Conservation (phyloP, 2,113 vertebrate species). For the Emydocephalus ijimae region DNA sequence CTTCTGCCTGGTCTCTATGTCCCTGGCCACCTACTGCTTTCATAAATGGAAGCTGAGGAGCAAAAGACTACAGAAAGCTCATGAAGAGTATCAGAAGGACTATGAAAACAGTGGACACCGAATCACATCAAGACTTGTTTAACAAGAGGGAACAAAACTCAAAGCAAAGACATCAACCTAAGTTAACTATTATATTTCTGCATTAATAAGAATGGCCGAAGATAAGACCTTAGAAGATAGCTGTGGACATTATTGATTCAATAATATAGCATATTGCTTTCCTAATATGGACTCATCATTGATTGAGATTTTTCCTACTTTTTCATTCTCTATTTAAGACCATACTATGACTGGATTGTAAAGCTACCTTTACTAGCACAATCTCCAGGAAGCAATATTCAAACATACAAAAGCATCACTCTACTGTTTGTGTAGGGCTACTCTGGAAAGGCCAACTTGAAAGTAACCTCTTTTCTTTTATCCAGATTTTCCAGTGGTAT, state of each 20-base stretch:
- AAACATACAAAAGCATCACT: not conserved
- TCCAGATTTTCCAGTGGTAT: accelerated
- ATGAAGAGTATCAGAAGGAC: constrained; percentile 73
- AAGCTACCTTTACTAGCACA: constrained; percentile 9
- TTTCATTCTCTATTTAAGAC: constrained; percentile 51
- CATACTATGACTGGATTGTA: constrained; percentile 28
- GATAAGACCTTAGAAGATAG: not conserved
- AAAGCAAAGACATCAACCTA: not conserved
- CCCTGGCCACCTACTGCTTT: constrained; percentile 71
- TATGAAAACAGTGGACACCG: constrained; percentile 62
- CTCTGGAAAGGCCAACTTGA: not conserved
- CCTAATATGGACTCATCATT: constrained; percentile 41
- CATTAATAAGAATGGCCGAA: not conserved
- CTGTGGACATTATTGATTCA: not conserved
- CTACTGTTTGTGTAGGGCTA: not conserved
- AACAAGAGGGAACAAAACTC: constrained; percentile 19
- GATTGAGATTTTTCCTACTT: constrained; percentile 53
- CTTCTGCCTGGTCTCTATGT: constrained; percentile 64
- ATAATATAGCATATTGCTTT: constrained; percentile 33
- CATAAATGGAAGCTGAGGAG: constrained; percentile 71
- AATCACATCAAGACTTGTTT: constrained; percentile 54
- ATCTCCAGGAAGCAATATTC: not conserved
- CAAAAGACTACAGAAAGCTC: constrained; percentile 69
- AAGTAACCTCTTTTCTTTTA: not conserved
- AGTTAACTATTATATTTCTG: not conserved